Base-by-base conservation (phyloP, 2,113 vertebrate genomes). In the Vanacampus margaritifer region DNA sequence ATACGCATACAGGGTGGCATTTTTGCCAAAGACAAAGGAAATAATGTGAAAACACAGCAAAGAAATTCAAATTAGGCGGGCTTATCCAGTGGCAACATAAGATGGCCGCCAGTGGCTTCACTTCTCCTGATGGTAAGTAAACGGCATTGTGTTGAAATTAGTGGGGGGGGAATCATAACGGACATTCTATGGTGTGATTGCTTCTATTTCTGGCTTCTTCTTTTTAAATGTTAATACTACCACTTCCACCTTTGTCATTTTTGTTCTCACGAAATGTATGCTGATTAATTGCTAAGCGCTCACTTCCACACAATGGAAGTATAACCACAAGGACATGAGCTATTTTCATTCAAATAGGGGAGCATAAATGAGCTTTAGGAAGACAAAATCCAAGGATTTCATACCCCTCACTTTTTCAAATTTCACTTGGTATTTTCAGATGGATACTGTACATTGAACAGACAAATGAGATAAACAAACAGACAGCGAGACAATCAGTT, bases 401-500 rank as follows among this genome's bases (percentile, higher is more conserved):
- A 57, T 14, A 32, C 3, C 26, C 26, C 54, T 39, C 35, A n/a
- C 58, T 16, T 32, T 58, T 58, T 58, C 28, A 58, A 23, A 60
- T 60, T n/a, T 39, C 59, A 41, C 11, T 61, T 23, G 11, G 4
- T 57, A 17, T 16, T 28, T 16, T 28, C 54, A 57, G 6, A 74
- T 46, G 76, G 65, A 66, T 50, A 51, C 19, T 50, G 11, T 65
- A 35, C 3, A 65, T 68, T 28, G 39, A 37, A 68, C 43, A 74
- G 24, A 70, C 37, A 50, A 51, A 65, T 64, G 24, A 54, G 11
- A 68, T 45, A 28, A 78, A 67, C 16, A 63, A 48, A 71, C 37
- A 62, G 8, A 39, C 60, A 64, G 43, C 17, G 7, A 64, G 24
- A 64, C 39, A 64, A 64, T 64, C 43, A 43, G 60, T 63, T 43